Base-by-base conservation (phyloP, 2,113 vertebrate species). In the Dicerorhinus sumatrensis region DNA sequence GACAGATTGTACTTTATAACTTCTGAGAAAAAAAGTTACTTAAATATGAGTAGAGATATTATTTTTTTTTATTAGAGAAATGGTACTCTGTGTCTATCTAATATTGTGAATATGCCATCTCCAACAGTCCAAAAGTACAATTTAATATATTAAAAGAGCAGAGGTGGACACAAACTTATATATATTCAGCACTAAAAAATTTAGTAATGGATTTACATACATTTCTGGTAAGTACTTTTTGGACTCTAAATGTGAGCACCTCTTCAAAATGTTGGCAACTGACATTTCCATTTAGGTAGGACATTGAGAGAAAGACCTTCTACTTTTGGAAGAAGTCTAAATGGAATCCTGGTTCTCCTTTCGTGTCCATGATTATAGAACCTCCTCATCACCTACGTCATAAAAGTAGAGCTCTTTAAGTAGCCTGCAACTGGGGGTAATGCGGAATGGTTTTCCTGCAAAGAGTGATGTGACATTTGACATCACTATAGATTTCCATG, bases 51-150 rank as follows among this genome's bases (percentile, higher is more conserved):
- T 77, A 83, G 33, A 83, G 5, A 63, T 77, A 18, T 84, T 79
- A 70, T 51, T 75, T 95, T 89, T 89, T 91, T 90, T 82, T 67
- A 29, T 84, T 85, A 91, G 29, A 77, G 77, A 85, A 94, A 73
- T 76, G 27, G n/a, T 75, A 12, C 10, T 62, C 48, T 69, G 21
- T 48, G 11, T 86, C 42, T 77, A 56, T 36, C 33, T 72, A 69
- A 46, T 42, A 36, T 39, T 72, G 4, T 82, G 62, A 72, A 25
- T n/a, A 77, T 31, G 25, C 13, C 58, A 42, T 89, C 62, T 54
- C 73, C n/a, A n/a, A 75, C 91, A 73, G 36, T 70, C n/a, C 58
- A 93, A 33, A 33, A 46, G 2, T 60, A 20, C 6, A 84, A 89
- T 46, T 67, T 89, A 77, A 91, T 29, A 56, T 46, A 31, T 77